Evolutionary conservation across 2,888 invertebrate genomes (phyloP).

Genomic region (Philereme transversata): DNA sequence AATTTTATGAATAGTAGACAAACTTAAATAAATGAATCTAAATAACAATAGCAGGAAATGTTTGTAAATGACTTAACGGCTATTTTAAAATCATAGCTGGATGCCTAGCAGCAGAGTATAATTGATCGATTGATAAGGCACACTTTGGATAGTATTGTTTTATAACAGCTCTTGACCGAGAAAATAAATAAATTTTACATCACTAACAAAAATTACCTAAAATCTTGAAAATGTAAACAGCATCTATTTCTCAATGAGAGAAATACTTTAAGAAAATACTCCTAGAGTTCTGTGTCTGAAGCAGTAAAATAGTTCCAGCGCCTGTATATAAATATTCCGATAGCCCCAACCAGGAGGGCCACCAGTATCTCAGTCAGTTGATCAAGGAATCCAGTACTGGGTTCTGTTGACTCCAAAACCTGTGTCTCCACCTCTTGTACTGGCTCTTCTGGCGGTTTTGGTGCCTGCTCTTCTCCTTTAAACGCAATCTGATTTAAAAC

Average conservation of each 20-base stretch:
- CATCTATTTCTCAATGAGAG: slow-evolving; percentile 4
- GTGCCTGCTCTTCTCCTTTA: slow-evolving; percentile 74
- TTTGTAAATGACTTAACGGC: background rate
- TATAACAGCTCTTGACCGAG: slow-evolving; percentile 13
- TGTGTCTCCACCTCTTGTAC: slow-evolving; percentile 60
- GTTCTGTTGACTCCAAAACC: slow-evolving; percentile 67
- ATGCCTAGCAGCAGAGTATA: slow-evolving; percentile 18
- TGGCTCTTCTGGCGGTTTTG: slow-evolving; percentile 63
- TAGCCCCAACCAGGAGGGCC: slow-evolving; percentile 71
- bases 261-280: slow-evolving; percentile 1
- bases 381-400: slow-evolving; percentile 68
- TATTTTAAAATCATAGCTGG: slow-evolving; percentile 9
- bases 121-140: slow-evolving; percentile 30
- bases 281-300: slow-evolving; percentile 60
- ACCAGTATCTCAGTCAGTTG: slow-evolving; percentile 73
- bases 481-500: slow-evolving; percentile 79
- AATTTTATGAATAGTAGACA: too few species aligned
- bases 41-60: background rate
- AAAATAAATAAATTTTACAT: slow-evolving; percentile 30
- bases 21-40: too few species aligned
- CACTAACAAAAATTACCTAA: slow-evolving; percentile 27
- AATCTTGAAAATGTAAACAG: slow-evolving; percentile 20
- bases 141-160: slow-evolving; percentile 16
- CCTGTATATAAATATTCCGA: slow-evolving; percentile 74
- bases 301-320: slow-evolving; percentile 66